These are phyloP conservation scores for Stenchaetothrips biformis DNA, from an alignment of 2,888 invertebrate species.

Conservation along the genomic window DNA sequence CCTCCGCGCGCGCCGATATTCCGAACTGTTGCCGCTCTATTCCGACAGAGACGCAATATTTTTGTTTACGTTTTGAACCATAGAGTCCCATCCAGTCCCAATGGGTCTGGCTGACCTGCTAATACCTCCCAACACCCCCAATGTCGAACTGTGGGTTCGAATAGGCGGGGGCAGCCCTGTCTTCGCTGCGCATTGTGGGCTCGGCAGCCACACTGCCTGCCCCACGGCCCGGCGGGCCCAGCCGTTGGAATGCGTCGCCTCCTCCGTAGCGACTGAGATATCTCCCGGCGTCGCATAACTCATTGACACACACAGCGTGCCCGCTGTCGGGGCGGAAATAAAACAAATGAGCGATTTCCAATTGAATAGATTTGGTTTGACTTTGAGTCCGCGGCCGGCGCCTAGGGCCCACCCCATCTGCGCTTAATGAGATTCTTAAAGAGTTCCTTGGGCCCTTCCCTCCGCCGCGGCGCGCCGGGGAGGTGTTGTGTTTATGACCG, in stretches of 20 bases:
- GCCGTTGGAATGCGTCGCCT: neutral
- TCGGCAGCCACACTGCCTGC: too few species aligned
- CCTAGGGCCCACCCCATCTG: constrained; percentile 1
- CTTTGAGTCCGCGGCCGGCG: neutral
- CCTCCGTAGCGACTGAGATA: neutral
- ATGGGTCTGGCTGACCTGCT: too few species aligned
- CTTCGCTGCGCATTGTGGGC: too few species aligned
- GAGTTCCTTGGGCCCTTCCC: neutral
- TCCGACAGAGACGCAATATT: too few species aligned
- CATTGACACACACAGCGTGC: neutral
- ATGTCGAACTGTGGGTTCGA: too few species aligned
- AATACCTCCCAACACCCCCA: too few species aligned
- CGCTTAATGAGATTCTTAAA: neutral
- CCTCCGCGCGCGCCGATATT: too few species aligned
- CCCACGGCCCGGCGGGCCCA: neutral
- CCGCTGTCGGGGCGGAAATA: neutral
- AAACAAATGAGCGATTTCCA: neutral
- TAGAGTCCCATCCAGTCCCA: too few species aligned
- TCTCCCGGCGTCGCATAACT: neutral
- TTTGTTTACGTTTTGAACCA: too few species aligned
- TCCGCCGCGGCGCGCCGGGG: neutral
- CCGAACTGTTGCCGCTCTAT: too few species aligned
- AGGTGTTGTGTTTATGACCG: neutral
- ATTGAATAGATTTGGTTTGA: neutral
- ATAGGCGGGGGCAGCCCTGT: too few species aligned